Base-by-base conservation (phyloP, 2,888 invertebrate species). In the Drosophila rubida region DNA sequence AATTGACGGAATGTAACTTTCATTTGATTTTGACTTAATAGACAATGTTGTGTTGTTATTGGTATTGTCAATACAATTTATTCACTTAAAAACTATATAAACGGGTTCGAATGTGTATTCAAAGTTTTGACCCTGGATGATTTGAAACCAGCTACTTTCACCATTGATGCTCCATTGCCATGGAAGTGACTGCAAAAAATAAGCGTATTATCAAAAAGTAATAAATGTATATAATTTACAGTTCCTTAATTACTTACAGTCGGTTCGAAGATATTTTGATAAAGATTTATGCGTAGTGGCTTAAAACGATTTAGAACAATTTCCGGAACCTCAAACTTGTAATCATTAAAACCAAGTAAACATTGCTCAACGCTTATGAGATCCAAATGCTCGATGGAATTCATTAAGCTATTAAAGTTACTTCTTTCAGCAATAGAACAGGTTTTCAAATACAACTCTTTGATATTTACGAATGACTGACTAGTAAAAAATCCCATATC, bases 401-500 rank as follows among this genome's bases (percentile, higher is more conserved):
- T 5, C 48, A 79, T 30, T 9, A 78, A 19, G 8, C 9, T 44
- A 6, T 72, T 48, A 3, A 78, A 45, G 22, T 27, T 44, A 4
- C 11, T 4, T 4, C 8, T 39, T 13, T 59, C 35, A 8, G 25
- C 7, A 7, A 75, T 64, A 8, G 13, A 51, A 27, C 78, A 78
- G 19, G 22, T 42, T 37, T 78, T 78, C 6, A 78, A 78, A 49
- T 48, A 78, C 16, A 78, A 22, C 39, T 78, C 46, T 0, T 59
- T 45, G 8, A 78, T 67, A 32, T 61, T 48, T 11, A 41, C 13
- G 41, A 72, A 79, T 2, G n/a, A 9, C 0, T 23, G 9, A 1
- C 22, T 35, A 9, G 22, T 2, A 41, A 64, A 63, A 6, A 4
- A n/a, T 0, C 16, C 27, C 5, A 53, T 13, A 14, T 62, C 49